phyloP scores from a whole-genome alignment of 2,797 vertebrate species.

The Bradypus variegatus region DNA sequence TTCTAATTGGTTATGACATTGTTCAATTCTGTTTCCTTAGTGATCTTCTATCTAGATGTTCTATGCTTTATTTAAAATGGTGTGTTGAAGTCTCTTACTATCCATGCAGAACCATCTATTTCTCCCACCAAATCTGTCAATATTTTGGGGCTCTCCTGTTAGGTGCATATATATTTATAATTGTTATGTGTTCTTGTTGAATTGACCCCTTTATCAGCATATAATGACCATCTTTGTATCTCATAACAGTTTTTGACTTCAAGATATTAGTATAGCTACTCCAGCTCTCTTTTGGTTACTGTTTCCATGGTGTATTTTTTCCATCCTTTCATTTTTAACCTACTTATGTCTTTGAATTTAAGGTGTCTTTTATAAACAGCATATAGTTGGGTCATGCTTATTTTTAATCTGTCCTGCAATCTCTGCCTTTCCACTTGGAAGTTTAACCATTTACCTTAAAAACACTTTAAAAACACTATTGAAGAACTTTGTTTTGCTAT shows the following conservation, averaged over 20 bases:
- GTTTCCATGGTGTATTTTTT: neutral
- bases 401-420: neutral
- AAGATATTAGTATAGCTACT: neutral
- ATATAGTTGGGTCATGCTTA: neutral
- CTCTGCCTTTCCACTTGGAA: neutral
- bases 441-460: neutral
- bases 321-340: neutral
- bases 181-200: no score
- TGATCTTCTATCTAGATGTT: neutral
- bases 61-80: neutral
- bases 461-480: neutral
- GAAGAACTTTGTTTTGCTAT: neutral
- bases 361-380: neutral
- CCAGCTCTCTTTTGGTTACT: neutral
- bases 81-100: neutral
- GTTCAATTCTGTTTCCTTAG: neutral
- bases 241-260: neutral
- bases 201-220: no score
- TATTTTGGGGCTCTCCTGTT: neutral
- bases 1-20: neutral
- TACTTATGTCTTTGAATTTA: neutral
- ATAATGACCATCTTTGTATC: no score
- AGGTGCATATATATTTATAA: neutral
- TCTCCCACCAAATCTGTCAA: neutral
- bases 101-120: neutral